Percentiles rank a stretch among this genome's conserved stretches.
Evolutionary conservation across 2,888 invertebrate species (phyloP).

Genomic region (Lutraria lutraria): DNA sequence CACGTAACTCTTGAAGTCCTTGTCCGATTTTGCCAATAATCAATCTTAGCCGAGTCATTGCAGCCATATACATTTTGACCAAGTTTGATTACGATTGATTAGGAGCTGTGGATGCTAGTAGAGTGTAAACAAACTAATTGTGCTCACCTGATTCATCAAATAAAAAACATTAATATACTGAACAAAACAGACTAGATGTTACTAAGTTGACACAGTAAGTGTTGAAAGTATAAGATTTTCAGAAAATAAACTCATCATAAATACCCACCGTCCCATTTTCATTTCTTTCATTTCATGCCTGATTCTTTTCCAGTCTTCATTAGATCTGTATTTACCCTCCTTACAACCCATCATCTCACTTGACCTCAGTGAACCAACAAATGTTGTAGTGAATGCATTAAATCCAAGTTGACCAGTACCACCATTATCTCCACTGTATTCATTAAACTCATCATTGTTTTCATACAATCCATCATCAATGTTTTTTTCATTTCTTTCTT

Average conservation of each 20-base stretch:
- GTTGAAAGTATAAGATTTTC: neutral
- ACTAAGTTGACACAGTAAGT: too few relatives aligned
- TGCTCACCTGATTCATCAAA: too few relatives aligned
- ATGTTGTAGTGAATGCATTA: conserved; percentile 69
- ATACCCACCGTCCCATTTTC: conserved; percentile 25
- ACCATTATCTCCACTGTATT: neutral
- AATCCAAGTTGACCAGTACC: conserved; percentile 45
- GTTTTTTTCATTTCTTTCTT: conserved; percentile 47
- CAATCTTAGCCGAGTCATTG: too few relatives aligned
- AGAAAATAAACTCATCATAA: neutral
- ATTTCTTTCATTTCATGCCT: conserved; percentile 48
- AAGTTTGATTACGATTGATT: too few relatives aligned
- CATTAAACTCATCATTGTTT: conserved; percentile 12
- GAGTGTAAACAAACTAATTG: too few relatives aligned
- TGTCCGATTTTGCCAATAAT: too few relatives aligned
- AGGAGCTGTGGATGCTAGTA: too few relatives aligned
- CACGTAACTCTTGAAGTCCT: too few relatives aligned
- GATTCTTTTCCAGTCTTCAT: conserved; percentile 55
- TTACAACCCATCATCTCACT: conserved; percentile 57
- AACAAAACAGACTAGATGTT: too few relatives aligned
- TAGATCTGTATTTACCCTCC: conserved; percentile 54
- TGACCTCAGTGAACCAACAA: conserved; percentile 65
- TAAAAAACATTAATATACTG: too few relatives aligned
- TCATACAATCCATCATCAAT: conserved; percentile 32
- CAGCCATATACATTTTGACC: too few relatives aligned